These are phyloP conservation scores for Apeira syringaria DNA, from an alignment of 2,888 invertebrate genomes.

Conservation along the genomic window DNA sequence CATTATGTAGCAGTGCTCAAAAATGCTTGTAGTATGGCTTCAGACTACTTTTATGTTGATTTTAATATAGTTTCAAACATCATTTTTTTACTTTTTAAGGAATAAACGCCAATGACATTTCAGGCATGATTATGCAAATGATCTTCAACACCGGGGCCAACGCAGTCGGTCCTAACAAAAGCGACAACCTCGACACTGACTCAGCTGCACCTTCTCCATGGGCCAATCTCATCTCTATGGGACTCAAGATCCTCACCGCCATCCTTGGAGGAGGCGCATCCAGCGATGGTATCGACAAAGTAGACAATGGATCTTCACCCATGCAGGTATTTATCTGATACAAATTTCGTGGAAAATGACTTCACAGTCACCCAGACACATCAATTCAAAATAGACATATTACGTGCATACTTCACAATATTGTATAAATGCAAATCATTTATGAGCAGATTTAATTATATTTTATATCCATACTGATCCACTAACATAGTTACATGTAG, in stretches of 20 bases:
- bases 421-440: slow-evolving; percentile 39
- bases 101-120: slow-evolving; percentile 23
- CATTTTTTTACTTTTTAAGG: slow-evolving; percentile 22
- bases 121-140: slow-evolving; percentile 92
- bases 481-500: slow-evolving; percentile 74
- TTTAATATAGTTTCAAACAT: background rate
- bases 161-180: slow-evolving; percentile 89
- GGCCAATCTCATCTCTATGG: slow-evolving; percentile 94
- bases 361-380: slow-evolving; percentile 27
- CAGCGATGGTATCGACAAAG: slow-evolving; percentile 94
- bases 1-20: no score
- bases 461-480: slow-evolving; percentile 64
- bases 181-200: slow-evolving; percentile 89
- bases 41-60: background rate
- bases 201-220: slow-evolving; percentile 91
- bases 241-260: slow-evolving; percentile 93
- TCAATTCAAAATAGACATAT: no score
- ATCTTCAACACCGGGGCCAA: slow-evolving; percentile 87
- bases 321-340: slow-evolving; percentile 88
- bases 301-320: slow-evolving; percentile 93
- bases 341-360: slow-evolving; percentile 9
- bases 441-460: slow-evolving; percentile 34
- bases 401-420: slow-evolving; percentile 33
- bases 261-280: slow-evolving; percentile 91
- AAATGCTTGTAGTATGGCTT: no score